Evolutionary conservation across 2,113 vertebrate genomes (phyloP), one percentile per base, ranked within the genome.

Genomic region (Lichenostomus cassidix): DNA sequence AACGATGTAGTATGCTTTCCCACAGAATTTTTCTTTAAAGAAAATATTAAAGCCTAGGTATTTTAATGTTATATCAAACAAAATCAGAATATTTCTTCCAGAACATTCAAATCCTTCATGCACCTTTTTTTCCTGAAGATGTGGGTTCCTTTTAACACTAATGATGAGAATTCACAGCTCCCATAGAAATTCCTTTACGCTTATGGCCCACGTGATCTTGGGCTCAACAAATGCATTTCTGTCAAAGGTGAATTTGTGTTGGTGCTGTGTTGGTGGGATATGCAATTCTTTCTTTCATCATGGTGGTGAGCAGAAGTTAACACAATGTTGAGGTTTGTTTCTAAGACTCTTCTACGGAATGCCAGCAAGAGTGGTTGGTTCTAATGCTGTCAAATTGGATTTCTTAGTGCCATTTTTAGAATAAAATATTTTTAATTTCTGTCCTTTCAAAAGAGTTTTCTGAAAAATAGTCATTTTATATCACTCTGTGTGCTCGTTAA

Each of bases 1-100:
- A 93, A 86, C 0, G 20, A 89, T 73, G 56, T 52, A 90, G 49
- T 68, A 42, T 68, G 83, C 65, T 90, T 96, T 76, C 60, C 44
- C 67, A 89, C 60, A 95, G 65, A 95, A 95, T 53, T 96, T 87
- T 94, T 96, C 90, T 73, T 97, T 94, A 92, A 71, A 60, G 58
- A 89, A 96, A 96, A 95, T 92, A 92, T 87, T 93, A 89, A 90
- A 79, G 25, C 79, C 76, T 94, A 87, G 80, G 70, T 95, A 56
- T 75, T 96, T 87, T 81, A 78, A 33, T 79, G 49, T 89, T 92
- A 79, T 69, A 79, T 75, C 73, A 89, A 82, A 96, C 60, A 94
- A 79, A 95, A 94, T 82, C 88, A 93, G 83, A 93, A 42, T 69
- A 65, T 46, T 96, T 94, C 46, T 82, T 89, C 49, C 58, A 23